Evolutionary conservation across 2,888 invertebrate genomes (phyloP).

Genomic region (Platynereis dumerilii): DNA sequence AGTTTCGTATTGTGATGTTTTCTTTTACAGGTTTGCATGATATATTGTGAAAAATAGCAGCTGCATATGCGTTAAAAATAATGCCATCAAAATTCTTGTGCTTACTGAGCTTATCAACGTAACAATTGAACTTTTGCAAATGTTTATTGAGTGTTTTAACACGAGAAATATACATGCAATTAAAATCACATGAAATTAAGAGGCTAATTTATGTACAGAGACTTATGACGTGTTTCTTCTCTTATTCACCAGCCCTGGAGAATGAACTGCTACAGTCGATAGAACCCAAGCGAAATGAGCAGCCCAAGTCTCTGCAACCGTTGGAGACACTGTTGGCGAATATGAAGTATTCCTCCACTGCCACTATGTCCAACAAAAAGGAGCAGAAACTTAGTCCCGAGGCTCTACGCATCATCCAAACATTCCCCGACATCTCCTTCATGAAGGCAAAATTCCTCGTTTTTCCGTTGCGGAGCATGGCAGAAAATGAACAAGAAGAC

Average conservation of each 20-base stretch:
- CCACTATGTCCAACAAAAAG: conserved; percentile 33
- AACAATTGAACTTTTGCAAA: too few species aligned
- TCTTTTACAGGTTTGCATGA: too few species aligned
- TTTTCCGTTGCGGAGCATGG: conserved; percentile 51
- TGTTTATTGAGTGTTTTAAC: too few species aligned
- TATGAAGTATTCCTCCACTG: conserved; percentile 51
- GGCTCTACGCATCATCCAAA: conserved; percentile 54
- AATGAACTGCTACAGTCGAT: conserved; percentile 34
- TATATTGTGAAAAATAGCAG: too few species aligned
- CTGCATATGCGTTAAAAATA: too few species aligned
- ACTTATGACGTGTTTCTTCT: too few species aligned
- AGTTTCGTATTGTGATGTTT: too few species aligned
- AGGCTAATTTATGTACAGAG: too few species aligned
- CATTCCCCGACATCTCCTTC: conserved; percentile 61
- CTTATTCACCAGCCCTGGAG: conserved; percentile 21
- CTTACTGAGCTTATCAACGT: too few species aligned
- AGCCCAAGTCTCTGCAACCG: conserved; percentile 67
- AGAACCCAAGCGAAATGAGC: conserved; percentile 66
- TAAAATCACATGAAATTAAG: too few species aligned
- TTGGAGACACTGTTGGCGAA: conserved; percentile 57
- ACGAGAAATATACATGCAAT: too few species aligned
- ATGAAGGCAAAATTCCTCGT: conserved; percentile 63
- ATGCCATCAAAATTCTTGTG: too few species aligned
- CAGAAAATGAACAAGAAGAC: neutral
- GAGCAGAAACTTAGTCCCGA: conserved; percentile 50